phyloP scores from a whole-genome alignment of 2,888 invertebrate genomes.

The Marasmarcha lunaedactyla region DNA sequence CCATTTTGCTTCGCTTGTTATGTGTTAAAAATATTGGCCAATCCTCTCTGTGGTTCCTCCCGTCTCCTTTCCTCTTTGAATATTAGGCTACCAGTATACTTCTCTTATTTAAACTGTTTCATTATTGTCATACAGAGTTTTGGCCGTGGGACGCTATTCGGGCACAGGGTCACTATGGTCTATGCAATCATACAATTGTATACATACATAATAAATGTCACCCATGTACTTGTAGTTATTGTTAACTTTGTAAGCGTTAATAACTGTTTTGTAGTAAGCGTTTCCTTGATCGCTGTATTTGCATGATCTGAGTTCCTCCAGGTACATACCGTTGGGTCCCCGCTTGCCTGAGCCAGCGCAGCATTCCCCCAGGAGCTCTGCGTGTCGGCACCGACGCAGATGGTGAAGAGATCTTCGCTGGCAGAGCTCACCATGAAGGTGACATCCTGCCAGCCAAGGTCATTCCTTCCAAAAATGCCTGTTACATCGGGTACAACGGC shows the following conservation, averaged over 20 bases:
- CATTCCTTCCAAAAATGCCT: slow-evolving; percentile 73
- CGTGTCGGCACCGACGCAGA: slow-evolving; percentile 76
- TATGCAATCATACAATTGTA: slow-evolving; percentile 16
- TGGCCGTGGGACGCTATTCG: slow-evolving; percentile 46
- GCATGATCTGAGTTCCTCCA: slow-evolving; percentile 18
- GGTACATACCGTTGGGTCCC: slow-evolving; percentile 66
- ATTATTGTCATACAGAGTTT: slow-evolving; percentile 46
- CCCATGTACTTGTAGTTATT: too few species aligned
- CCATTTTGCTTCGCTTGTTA: too few species aligned
- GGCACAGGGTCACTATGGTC: slow-evolving; percentile 40
- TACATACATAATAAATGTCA: too few species aligned
- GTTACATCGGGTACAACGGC: slow-evolving; percentile 74
- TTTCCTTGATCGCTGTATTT: too few species aligned
- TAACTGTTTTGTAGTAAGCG: too few species aligned
- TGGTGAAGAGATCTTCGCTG: slow-evolving; percentile 80
- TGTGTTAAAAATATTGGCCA: slow-evolving; percentile 46
- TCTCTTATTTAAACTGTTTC: too few species aligned
- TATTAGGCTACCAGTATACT: too few species aligned
- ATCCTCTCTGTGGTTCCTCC: slow-evolving; percentile 59
- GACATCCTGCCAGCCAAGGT: slow-evolving; percentile 78
- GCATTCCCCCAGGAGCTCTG: slow-evolving; percentile 58
- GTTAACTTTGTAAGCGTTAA: too few species aligned
- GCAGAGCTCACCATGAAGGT: slow-evolving; percentile 75
- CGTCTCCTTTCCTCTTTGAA: slow-evolving; percentile 19
- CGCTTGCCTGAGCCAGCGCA: slow-evolving; percentile 55